These are phyloP conservation scores for Cinclus cinclus DNA, from an alignment of 2,113 vertebrate genomes.

Conservation along the genomic window DNA sequence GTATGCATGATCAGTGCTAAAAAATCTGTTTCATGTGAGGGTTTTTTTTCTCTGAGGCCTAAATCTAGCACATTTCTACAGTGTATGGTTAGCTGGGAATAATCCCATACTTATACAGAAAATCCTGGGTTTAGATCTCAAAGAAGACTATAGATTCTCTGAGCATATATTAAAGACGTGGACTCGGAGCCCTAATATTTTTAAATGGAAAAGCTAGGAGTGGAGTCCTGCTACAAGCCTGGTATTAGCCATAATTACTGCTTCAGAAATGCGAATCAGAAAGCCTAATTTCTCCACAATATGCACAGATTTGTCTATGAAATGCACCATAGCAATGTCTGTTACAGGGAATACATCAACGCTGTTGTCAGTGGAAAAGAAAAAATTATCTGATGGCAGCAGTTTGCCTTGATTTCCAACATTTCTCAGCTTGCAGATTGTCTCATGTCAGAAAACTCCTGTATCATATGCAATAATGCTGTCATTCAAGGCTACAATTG, in stretches of 20 bases:
- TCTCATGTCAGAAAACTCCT: not conserved
- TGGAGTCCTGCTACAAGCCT: not conserved
- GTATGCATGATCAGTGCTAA: not conserved
- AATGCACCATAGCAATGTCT: not conserved
- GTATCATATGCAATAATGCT: not conserved
- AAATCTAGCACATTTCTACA: not conserved
- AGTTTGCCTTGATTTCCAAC: not conserved
- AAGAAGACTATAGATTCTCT: not conserved
- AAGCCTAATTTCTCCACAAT: not conserved
- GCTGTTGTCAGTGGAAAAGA: not conserved
- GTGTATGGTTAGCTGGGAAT: not conserved
- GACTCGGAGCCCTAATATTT: not conserved
- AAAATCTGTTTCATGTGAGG: not conserved
- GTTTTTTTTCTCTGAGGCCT: not conserved
- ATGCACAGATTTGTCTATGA: not conserved
- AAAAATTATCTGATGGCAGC: not conserved
- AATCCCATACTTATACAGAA: not conserved
- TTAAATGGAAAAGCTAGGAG: not conserved
- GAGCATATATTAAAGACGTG: slow-evolving; percentile 5
- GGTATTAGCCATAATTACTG: not conserved
- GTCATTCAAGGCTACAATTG: not conserved
- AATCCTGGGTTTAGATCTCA: not conserved
- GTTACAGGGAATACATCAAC: not conserved
- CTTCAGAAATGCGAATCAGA: not conserved
- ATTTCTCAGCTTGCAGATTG: not conserved